Percentiles rank a stretch among this genome's conserved stretches.
Conservation (phyloP, 2,888 invertebrate species). For the Rhagonycha fulva region DNA sequence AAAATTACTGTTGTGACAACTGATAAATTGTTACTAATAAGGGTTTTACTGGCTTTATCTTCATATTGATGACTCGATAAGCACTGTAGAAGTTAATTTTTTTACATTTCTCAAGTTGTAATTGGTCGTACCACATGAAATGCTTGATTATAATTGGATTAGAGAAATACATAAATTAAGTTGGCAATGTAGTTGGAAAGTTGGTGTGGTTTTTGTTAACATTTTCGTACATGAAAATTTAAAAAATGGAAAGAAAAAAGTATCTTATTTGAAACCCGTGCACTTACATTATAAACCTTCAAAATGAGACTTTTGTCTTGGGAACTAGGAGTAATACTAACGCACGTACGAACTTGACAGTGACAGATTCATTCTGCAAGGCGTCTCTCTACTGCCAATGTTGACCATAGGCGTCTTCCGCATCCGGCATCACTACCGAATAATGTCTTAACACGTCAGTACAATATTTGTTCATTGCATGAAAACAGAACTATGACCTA, state of each 20-base stretch:
- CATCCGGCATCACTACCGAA: constrained; percentile 19
- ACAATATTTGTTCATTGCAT: constrained; percentile 28
- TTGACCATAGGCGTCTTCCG: constrained; percentile 27
- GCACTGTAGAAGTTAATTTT: neutral
- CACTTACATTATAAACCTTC: constrained; percentile 12
- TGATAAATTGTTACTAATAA: neutral
- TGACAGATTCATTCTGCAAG: constrained; percentile 34
- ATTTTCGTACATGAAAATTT: neutral
- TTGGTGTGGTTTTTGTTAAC: neutral
- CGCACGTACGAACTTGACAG: constrained; percentile 31
- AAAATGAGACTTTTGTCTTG: constrained; percentile 25
- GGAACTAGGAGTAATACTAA: constrained; percentile 16
- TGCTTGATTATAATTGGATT: neutral
- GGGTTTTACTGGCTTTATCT: neutral
- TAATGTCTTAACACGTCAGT: constrained; percentile 29
- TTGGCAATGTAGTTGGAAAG: neutral
- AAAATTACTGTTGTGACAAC: neutral
- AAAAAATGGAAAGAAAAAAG: neutral
- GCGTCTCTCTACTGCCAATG: constrained; percentile 16
- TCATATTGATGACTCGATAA: neutral
- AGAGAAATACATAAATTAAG: neutral
- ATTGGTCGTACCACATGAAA: neutral
- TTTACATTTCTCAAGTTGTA: neutral
- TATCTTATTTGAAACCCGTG: constrained; percentile 1
- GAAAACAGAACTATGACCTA: constrained; percentile 38